Percentiles rank a stretch among this genome's conserved stretches.
Conservation (phyloP, 2,797 vertebrate genomes). For the Phataginus tetradactyla region DNA sequence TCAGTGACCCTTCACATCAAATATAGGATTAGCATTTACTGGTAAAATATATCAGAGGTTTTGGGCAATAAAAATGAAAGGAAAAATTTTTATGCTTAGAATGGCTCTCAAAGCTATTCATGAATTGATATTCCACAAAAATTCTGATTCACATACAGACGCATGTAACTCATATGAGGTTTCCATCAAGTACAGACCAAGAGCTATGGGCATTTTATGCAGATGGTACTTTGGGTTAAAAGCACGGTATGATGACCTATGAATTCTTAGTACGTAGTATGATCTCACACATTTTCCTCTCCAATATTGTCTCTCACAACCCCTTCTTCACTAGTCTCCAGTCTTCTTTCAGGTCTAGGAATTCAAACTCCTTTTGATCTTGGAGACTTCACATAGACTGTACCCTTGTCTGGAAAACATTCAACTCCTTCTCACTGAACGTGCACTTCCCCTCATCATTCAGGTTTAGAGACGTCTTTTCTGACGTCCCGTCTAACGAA, state of each 20-base stretch:
- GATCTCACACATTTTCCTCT: background rate
- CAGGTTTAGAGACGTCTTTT: background rate
- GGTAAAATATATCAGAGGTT: background rate
- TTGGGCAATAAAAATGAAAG: background rate
- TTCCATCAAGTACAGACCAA: background rate
- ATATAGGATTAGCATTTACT: background rate
- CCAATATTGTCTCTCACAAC: background rate
- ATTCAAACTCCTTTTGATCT: background rate
- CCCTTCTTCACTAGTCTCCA: background rate
- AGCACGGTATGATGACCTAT: background rate
- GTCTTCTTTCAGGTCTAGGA: background rate
- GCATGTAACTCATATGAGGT: background rate
- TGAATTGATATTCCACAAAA: conserved; percentile 14
- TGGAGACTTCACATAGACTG: background rate
- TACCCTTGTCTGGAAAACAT: background rate
- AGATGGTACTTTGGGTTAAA: background rate
- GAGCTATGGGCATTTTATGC: background rate
- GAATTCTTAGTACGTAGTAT: background rate
- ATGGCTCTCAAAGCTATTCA: background rate
- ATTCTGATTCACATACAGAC: background rate
- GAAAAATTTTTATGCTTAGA: background rate
- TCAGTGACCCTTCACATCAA: background rate
- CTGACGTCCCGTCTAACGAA: background rate
- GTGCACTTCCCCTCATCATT: background rate
- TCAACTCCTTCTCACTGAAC: background rate